Percentiles rank a stretch among this genome's conserved stretches.
Evolutionary conservation across 2,888 invertebrate species (phyloP).

Genomic region (Drosophila nr. fundita): DNA sequence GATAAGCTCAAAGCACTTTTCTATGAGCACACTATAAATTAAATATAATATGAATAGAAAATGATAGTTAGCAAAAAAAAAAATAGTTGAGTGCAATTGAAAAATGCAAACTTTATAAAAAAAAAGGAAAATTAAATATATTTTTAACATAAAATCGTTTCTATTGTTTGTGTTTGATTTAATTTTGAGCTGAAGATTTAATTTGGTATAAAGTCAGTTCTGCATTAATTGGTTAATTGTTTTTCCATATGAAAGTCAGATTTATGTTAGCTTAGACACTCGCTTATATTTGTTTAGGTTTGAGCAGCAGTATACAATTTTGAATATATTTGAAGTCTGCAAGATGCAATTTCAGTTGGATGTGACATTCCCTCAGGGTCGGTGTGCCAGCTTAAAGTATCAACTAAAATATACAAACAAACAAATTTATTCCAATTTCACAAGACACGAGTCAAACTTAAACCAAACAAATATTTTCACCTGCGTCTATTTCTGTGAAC

Average conservation of each 20-base stretch:
- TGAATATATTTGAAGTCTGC: constrained; percentile 3
- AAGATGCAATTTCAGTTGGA: constrained; percentile 10
- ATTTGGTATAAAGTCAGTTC: background rate
- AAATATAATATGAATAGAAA: constrained; percentile 7
- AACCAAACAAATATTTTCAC: constrained; percentile 62
- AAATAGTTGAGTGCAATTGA: constrained; percentile 44
- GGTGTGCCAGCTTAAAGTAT: constrained; percentile 33
- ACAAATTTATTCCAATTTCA: constrained; percentile 59
- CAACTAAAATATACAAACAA: constrained; percentile 45
- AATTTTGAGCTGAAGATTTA: background rate
- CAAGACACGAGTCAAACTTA: constrained; percentile 54
- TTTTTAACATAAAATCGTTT: background rate
- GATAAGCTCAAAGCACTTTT: constrained; percentile 43
- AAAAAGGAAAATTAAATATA: background rate
- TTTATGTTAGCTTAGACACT: background rate
- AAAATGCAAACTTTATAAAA: constrained; percentile 22
- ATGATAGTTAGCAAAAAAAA: background rate
- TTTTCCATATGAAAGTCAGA: background rate
- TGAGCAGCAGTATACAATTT: background rate
- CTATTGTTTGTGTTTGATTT: background rate
- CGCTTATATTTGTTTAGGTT: background rate
- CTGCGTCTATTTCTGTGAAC: constrained; percentile 33
- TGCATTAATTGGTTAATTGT: background rate
- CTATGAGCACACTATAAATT: background rate
- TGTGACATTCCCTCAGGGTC: constrained; percentile 6